Evolutionary conservation across 2,888 invertebrate species (phyloP).

Genomic region (Subacronicta megacephala): DNA sequence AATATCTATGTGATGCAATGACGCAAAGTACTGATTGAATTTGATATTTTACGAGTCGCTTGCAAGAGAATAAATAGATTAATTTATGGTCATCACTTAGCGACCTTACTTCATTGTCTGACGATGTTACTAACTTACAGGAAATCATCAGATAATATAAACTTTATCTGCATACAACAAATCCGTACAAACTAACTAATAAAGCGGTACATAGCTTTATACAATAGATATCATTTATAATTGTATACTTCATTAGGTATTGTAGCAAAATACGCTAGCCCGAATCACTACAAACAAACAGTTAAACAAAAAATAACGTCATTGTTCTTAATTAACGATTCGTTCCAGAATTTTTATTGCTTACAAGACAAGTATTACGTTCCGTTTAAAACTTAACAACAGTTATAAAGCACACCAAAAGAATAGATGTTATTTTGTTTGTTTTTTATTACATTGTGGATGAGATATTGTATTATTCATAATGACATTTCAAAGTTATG

Average conservation of each 20-base stretch:
- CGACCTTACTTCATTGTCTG: conserved; percentile 22
- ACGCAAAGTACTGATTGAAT: conserved; percentile 71
- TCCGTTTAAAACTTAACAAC: conserved; percentile 49
- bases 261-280: conserved; percentile 28
- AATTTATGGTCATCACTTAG: conserved; percentile 59
- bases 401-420: conserved; percentile 42
- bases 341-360: conserved; percentile 61
- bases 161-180: conserved; percentile 2
- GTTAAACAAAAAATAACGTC: conserved; percentile 50
- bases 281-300: conserved; percentile 36
- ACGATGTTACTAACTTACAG: conserved; percentile 13
- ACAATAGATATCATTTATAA: conserved; percentile 21
- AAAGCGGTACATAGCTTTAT: conserved; percentile 3
- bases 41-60: conserved; percentile 68
- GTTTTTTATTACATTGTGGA: conserved; percentile 1
- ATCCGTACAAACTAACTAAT: neutral
- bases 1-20: conserved; percentile 67
- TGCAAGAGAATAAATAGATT: conserved; percentile 59
- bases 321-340: conserved; percentile 60
- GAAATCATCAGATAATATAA: conserved; percentile 4
- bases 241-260: conserved; percentile 23
- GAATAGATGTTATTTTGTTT: conserved; percentile 28
- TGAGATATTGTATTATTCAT: neutral
- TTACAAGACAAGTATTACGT: conserved; percentile 44
- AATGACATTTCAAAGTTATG: neutral